Evolutionary conservation across 2,797 vertebrate genomes (phyloP), one percentile per base, ranked within the genome.

Genomic region (Tapirus indicus): DNA sequence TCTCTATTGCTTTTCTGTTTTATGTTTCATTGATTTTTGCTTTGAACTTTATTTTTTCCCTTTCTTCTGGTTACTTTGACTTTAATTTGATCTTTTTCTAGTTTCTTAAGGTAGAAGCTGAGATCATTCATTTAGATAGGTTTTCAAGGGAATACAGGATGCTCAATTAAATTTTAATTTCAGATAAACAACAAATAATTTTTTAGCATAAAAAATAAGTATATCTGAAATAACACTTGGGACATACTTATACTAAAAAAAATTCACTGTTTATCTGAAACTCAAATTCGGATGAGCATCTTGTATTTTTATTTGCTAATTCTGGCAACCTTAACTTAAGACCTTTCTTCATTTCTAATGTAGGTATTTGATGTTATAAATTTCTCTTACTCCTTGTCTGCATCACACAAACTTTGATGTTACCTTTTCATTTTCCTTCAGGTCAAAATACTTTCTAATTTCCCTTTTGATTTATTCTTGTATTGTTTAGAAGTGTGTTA

Each of bases 121-220:
- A n/a, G 14, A n/a, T 25, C 21, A 17, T 58, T 85, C 62, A 52
- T 69, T 79, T 86, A 52, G 27, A 41, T 62, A 60, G 6, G 13
- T 94, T 60, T 16, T 62, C 47, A 68, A 49, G 38, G 44, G 18
- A 71, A 62, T 52, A 52, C 17, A 71, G 7, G 54, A 52, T 72
- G 44, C 27, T 80, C n/a, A 38, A 23, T 62, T 94, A 80, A 94
- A 80, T 41, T 88, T 88, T 80, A 52, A 41, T 62, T 88, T 88
- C 68, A 62, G 7, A 72, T 88, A 80, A 32, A 58, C n/a, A 69
- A 58, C 38, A 56, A 56, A 47, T 91, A 58, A 68, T 27, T 68
- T 85, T 88, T 72, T 87, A 69, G 25, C 25, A 32, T 89, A 52
- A 84, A 66, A 58, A 64, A 60, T 80, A 88, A 78, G 25, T n/a